phyloP scores from a whole-genome alignment of 2,113 vertebrate species.

The Megaptera novaeangliae region DNA sequence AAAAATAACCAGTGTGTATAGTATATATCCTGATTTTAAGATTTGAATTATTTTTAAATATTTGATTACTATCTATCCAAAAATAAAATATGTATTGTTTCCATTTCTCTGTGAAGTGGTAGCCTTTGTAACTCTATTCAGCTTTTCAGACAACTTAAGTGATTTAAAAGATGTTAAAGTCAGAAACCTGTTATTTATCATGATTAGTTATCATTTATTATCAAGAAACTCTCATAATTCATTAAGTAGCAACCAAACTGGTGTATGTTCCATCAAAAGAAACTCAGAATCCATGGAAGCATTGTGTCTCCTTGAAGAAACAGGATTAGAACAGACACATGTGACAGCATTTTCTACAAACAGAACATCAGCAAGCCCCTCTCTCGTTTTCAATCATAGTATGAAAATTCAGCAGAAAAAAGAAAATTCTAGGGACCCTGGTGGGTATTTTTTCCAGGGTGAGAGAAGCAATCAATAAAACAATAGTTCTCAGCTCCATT shows the following conservation, averaged over 20 bases:
- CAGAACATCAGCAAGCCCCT: neutral
- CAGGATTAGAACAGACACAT: neutral
- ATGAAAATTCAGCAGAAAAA: neutral
- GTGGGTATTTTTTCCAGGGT: neutral
- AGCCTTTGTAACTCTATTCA: neutral
- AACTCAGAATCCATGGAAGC: neutral
- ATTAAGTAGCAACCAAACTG: neutral
- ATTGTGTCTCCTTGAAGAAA: neutral
- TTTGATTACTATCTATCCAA: neutral
- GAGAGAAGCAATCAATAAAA: neutral
- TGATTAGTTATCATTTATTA: neutral
- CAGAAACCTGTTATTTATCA: neutral
- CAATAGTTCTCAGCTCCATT: neutral
- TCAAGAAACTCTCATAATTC: neutral
- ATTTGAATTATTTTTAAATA: conserved; percentile 21
- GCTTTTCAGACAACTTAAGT: neutral
- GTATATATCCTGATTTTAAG: neutral
- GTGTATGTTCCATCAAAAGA: neutral
- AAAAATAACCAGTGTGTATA: neutral
- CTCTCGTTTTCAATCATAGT: neutral
- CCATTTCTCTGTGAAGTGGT: neutral
- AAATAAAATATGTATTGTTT: neutral
- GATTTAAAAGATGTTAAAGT: neutral
- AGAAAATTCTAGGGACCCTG: neutral
- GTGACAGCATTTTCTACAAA: neutral